phyloP scores from a whole-genome alignment of 1,140 invertebrate genomes.

The Drosophila orosa region DNA sequence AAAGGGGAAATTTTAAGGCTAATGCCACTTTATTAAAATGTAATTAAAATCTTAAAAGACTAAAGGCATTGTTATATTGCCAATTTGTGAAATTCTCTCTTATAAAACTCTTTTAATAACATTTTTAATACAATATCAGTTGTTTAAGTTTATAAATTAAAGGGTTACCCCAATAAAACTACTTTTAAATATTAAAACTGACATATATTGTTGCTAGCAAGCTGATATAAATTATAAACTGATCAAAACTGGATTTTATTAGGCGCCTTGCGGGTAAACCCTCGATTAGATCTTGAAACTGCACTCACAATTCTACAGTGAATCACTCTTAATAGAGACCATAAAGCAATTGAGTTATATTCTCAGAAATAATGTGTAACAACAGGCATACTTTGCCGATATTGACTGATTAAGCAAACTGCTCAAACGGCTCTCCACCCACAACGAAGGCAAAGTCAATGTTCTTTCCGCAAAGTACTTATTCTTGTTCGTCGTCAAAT shows the following conservation, averaged over 20 bases:
- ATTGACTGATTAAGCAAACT: slow-evolving; percentile 26
- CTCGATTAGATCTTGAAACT: not conserved
- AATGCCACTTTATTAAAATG: no score
- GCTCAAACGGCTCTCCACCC: slow-evolving; percentile 1
- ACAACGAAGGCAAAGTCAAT: slow-evolving; percentile 28
- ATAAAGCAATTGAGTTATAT: slow-evolving; percentile 32
- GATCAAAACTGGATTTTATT: slow-evolving; percentile 3
- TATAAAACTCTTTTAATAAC: not conserved
- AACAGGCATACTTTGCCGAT: slow-evolving; percentile 6
- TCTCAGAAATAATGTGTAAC: slow-evolving; percentile 33
- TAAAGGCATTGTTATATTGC: no score
- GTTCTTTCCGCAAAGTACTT: slow-evolving; percentile 25
- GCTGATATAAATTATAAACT: not conserved
- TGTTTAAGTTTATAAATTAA: no score
- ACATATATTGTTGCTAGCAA: not conserved
- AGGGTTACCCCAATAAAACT: not conserved
- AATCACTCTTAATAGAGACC: slow-evolving; percentile 8
- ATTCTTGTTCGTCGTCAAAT: slow-evolving; percentile 32
- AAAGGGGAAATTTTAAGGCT: no score
- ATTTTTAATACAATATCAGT: not conserved
- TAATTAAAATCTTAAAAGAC: no score
- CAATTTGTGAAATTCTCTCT: no score
- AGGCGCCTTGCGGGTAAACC: not conserved
- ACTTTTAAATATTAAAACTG: not conserved
- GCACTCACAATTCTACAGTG: not conserved